phyloP scores from a whole-genome alignment of 2,113 vertebrate genomes.

The Hipposideros armiger region DNA sequence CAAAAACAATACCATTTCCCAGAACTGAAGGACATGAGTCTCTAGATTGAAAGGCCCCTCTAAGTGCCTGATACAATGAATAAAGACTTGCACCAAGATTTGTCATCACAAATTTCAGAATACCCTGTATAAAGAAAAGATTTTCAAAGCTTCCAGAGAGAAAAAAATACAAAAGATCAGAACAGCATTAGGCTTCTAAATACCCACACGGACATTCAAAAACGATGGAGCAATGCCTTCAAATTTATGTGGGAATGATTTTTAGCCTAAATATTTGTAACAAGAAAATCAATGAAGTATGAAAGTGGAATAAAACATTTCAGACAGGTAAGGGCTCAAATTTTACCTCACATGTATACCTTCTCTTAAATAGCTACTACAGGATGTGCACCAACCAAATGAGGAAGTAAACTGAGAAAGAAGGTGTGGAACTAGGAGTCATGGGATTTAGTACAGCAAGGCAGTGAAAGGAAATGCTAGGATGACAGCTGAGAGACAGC shows the following conservation, averaged over 20 bases:
- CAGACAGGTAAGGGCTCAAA: not conserved
- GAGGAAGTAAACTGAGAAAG: not conserved
- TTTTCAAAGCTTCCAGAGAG: not conserved
- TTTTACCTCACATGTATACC: not conserved
- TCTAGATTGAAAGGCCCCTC: not conserved
- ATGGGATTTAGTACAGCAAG: too few relatives aligned
- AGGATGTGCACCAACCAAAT: slow-evolving; percentile 22
- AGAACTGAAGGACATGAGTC: not conserved
- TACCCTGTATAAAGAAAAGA: not conserved
- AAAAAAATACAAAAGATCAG: not conserved
- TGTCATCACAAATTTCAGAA: not conserved
- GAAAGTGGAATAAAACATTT: not conserved
- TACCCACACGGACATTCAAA: not conserved
- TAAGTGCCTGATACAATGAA: not conserved
- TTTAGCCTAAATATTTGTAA: not conserved
- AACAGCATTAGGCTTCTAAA: not conserved
- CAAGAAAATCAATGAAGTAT: not conserved
- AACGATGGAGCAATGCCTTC: not conserved
- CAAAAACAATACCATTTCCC: not conserved
- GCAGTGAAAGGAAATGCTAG: not conserved
- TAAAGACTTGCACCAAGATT: not conserved
- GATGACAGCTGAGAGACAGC: not conserved
- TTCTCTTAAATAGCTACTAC: not conserved
- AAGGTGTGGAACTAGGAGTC: not conserved
- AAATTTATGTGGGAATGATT: not conserved